A percentile compares a stretch with the other conserved stretches of the same genome.
These are phyloP conservation scores for Elmis aenea DNA, from an alignment of 2,888 invertebrate species.

Conservation along the genomic window DNA sequence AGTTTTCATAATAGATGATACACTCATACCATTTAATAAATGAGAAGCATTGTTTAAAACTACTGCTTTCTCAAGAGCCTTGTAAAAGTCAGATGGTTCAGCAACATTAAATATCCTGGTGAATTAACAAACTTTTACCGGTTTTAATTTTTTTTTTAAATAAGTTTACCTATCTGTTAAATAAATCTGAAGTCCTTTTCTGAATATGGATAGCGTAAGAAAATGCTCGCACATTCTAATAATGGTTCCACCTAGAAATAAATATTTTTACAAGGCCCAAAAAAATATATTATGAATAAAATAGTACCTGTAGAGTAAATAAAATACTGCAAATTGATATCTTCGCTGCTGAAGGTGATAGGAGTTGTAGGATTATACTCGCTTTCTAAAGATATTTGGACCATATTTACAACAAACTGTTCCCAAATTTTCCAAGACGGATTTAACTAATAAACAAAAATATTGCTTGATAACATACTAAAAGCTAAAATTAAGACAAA, in stretches of 20 bases:
- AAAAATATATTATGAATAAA: too few species aligned
- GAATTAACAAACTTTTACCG: neutral
- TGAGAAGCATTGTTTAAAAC: neutral
- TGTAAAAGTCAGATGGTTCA: constrained; percentile 35
- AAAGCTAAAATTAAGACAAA: too few species aligned
- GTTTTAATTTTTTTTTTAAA: too few species aligned
- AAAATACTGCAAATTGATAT: too few species aligned
- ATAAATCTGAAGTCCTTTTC: constrained; percentile 7
- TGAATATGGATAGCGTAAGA: constrained; percentile 6
- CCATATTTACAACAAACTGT: constrained; percentile 41
- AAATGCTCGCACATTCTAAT: constrained; percentile 12
- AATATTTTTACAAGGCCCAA: too few species aligned
- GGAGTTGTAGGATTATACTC: constrained; percentile 47
- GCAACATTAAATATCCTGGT: constrained; percentile 25
- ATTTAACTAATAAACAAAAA: constrained; percentile 19
- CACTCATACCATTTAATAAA: constrained; percentile 4
- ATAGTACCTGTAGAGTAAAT: too few species aligned
- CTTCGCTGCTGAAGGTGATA: too few species aligned
- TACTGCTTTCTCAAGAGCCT: constrained; percentile 26
- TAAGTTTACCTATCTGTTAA: constrained; percentile 6
- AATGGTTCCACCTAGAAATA: constrained; percentile 6
- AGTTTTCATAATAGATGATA: constrained; percentile 2
- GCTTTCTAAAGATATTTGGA: constrained; percentile 37
- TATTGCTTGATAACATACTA: too few species aligned
- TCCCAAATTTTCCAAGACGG: constrained; percentile 45